Conservation (phyloP, 2,113 vertebrate species). For the Mirza zaza region DNA sequence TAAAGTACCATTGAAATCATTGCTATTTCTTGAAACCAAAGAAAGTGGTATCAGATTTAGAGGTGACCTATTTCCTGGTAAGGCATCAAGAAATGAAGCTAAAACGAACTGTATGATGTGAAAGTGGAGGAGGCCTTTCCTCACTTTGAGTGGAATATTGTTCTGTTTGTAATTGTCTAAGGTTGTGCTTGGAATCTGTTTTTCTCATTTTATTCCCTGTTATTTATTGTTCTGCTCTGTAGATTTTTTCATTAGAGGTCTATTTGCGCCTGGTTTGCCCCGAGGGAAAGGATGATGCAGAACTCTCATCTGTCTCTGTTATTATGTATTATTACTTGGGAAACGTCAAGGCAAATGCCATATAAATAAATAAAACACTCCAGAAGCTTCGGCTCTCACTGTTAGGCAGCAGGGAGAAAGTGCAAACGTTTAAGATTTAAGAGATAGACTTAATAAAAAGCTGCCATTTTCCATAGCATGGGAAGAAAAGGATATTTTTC, state of each 20-base stretch:
- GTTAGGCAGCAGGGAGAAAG: constrained; percentile 29
- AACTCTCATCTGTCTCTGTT: constrained; percentile 60
- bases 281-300: constrained; percentile 57
- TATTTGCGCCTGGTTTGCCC: constrained; percentile 46
- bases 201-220: not conserved
- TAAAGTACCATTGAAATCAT: not conserved
- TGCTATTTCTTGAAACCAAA: constrained; percentile 2
- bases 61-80: not conserved
- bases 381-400: constrained; percentile 32
- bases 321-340: constrained; percentile 64
- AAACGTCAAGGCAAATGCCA: constrained; percentile 74
- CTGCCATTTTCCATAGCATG: constrained; percentile 21
- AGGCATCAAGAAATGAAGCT: not conserved
- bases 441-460: constrained; percentile 30
- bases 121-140: not conserved
- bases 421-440: constrained; percentile 61
- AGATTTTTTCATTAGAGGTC: constrained; percentile 36
- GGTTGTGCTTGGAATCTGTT: not conserved
- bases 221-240: constrained; percentile 54
- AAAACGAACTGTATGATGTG: not conserved
- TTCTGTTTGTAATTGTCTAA: constrained; percentile 33
- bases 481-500: constrained; percentile 28
- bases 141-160: not conserved
- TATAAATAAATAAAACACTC: constrained; percentile 77
- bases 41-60: not conserved